Evolutionary conservation across 2,113 vertebrate genomes (phyloP), one percentile per base, ranked within the genome.

Genomic region (Oncorhynchus nerka): DNA sequence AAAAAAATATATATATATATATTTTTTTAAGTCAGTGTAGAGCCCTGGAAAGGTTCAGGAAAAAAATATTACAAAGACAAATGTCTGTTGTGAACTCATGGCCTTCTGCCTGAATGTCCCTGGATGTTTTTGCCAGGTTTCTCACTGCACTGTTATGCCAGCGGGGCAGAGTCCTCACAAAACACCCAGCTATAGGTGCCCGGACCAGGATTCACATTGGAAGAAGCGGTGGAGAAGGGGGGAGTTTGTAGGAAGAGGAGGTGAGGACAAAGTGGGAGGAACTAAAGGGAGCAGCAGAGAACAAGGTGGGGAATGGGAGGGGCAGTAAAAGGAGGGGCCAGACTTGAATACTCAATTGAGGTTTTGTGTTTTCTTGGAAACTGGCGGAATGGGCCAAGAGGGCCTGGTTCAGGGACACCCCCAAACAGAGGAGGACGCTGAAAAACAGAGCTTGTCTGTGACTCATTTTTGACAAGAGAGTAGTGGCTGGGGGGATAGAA

Each of bases 321-420:
- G 83, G 81, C 86, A 62, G 85, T 49, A 30, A 49, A 49, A 85
- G 89, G 89, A 89, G 83, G 87, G 90, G 86, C 90, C 82, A 84
- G 88, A 85, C 88, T 89, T 91, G 87, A 91, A 90, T 88, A 84
- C 89, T 92, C 89, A 90, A 92, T 92, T 91, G 90, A 93, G 90
- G 90, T 91, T 93, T 87, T 91, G 90, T 93, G 90, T 89, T 91
- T 90, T 90, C 87, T 90, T 92, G 92, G 92, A 93, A 93, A 91
- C 84, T 80, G 89, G 85, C 81, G 85, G 80, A 87, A 79, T 81
- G 78, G 78, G 89, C 87, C 90, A 88, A 34, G 57, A 65, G n/a
- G n/a, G 66, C 65, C 79, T 81, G 66, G 6, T 62, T 64, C 45
- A 57, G 67, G 57, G 70, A 68, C 68, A 71, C 34, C 48, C 71